Percentiles rank a stretch among this genome's conserved stretches.
Evolutionary conservation across 2,113 vertebrate genomes (phyloP).

Genomic region (Panthera uncia): DNA sequence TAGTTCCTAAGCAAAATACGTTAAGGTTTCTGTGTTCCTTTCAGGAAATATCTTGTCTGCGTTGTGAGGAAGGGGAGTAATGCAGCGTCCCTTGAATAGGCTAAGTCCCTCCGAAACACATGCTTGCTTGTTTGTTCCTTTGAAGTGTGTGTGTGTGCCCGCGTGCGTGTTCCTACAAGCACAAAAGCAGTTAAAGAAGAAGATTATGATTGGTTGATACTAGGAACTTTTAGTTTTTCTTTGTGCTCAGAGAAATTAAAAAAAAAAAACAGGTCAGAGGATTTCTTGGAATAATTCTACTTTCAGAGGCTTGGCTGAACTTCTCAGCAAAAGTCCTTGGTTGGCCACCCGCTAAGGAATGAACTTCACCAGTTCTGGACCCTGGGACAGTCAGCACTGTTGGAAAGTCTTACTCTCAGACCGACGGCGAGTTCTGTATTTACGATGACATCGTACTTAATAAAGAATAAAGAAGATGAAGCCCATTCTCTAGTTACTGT

Average conservation of each 20-base stretch:
- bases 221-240: background rate
- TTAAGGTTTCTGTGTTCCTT: background rate
- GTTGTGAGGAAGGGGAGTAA: background rate
- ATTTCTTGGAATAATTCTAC: background rate
- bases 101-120: background rate
- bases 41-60: background rate
- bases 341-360: background rate
- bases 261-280: background rate
- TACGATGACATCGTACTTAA: background rate
- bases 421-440: background rate
- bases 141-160: background rate
- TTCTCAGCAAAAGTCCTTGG: background rate
- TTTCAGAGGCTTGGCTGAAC: background rate
- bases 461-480: background rate
- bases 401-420: background rate
- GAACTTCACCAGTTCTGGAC: background rate
- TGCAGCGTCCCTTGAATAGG: background rate
- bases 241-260: background rate
- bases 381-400: too few species aligned
- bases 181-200: background rate
- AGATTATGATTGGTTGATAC: background rate
- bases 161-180: rapidly evolving
- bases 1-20: background rate
- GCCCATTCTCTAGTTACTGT: background rate
- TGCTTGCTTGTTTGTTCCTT: background rate